Base-by-base conservation (phyloP, 2,888 invertebrate genomes). In the Orthosia incerta region DNA sequence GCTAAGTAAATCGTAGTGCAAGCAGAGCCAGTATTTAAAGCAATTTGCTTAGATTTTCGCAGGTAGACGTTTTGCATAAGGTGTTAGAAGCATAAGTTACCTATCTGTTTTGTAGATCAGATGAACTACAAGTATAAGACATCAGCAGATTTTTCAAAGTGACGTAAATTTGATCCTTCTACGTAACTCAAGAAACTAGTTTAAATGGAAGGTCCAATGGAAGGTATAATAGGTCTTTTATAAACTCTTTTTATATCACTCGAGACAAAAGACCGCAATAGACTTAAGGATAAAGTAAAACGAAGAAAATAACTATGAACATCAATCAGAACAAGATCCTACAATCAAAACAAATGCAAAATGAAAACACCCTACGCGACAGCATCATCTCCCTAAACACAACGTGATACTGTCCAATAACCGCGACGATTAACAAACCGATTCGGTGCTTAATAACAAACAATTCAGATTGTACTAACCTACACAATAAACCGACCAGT, bases 401-500 rank as follows among this genome's bases (percentile, higher is more conserved):
- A 74, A 70, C 63, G 72, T 76, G 77, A 74, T 64, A 62, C 20
- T 74, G 55, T 70, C 72, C 72, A 76, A 79, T 83, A 83, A 84
- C 72, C 73, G 60, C 75, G 60, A 67, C 77, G 80, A 86, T 86
- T 86, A 86, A 84, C 84, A 75, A 76, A 76, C 80, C 69, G 71
- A 81, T 77, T 72, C 39, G 12, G 72, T 83, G 80, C 73, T 82
- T 81, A 86, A 86, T 83, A 85, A 80, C 85, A 89, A 88, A 89
- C 87, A 87, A 87, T 89, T 84, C 71, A 71, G 55, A 53, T 69
- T 68, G 64, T 79, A 80, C 82, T 81, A 85, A 81, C 83, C 79
- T 87, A 86, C 79, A 88, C 87, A 90, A 90, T 91, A 90, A 91
- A 88, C 88, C 86, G 86, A 87, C 87, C 89, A 88, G 91, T 91